A percentile compares a stretch with the other conserved stretches of the same genome.
Conservation (phyloP, 2,888 invertebrate species). For the Limnephilus marmoratus region DNA sequence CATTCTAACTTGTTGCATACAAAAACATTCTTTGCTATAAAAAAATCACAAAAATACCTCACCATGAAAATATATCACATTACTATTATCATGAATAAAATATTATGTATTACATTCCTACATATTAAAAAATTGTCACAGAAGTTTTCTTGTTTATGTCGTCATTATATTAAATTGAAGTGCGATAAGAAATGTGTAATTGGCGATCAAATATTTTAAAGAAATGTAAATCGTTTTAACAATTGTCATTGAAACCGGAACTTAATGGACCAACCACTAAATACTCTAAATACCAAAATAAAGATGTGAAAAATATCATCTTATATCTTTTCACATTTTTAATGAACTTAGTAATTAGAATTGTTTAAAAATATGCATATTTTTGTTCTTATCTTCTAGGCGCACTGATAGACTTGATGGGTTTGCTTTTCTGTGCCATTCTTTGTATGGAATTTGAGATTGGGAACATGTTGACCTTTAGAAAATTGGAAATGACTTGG, state of each 20-base stretch:
- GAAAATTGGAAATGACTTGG: slow-evolving; percentile 2
- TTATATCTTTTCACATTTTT: background rate
- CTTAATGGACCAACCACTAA: background rate
- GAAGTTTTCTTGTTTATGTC: background rate
- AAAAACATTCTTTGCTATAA: background rate
- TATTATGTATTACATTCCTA: no score
- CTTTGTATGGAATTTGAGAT: background rate
- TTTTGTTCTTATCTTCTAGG: background rate
- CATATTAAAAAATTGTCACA: background rate
- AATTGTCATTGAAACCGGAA: background rate
- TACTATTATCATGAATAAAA: no score
- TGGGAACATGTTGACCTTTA: background rate
- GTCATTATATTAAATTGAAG: background rate
- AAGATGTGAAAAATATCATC: background rate
- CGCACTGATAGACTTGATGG: background rate
- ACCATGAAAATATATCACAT: background rate
- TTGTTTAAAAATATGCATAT: background rate
- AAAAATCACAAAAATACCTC: background rate
- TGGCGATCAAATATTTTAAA: background rate
- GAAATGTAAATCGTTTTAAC: background rate
- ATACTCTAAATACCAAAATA: background rate
- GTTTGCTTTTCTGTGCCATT: background rate
- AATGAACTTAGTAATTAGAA: background rate
- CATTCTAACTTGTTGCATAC: background rate
- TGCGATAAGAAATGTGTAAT: background rate